Evolutionary conservation across 2,113 vertebrate species (phyloP), one percentile per base, ranked within the genome.

Genomic region (Atractosteus spatula): DNA sequence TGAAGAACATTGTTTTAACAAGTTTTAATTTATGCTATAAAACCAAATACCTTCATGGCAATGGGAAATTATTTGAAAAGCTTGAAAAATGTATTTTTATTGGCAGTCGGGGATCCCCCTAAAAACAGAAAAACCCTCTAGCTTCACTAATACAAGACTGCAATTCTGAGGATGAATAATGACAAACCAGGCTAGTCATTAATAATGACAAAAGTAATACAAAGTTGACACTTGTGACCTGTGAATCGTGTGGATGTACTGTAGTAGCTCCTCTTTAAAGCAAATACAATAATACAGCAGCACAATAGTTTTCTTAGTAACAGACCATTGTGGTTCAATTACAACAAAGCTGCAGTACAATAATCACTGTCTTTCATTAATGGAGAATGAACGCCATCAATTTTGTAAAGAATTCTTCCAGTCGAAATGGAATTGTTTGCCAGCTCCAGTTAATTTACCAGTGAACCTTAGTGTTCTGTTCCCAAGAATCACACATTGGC

Each of bases 261-360:
- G n/a, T 59, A 69, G 75, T 75, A 47, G 45, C 41, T 51, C 44
- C 11, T n/a, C 55, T 65, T 72, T 84, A 63, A 79, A 86, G 89
- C 29, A 87, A 62, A 73, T 79, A 77, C 84, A 84, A 85, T 85
- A 55, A 69, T 76, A 78, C 71, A 80, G 84, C 75, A 80, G 71
- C 78, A 78, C 59, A 16, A 71, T 71, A 45, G 74, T 76, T 78
- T 13, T 51, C 55, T 42, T 17, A 14, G 7, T 56, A 41, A 70
- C 55, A 59, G 55, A 42, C 41, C 45, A 12, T 41, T 43, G 41
- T 44, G 56, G 55, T 59, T 41, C 16, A 47, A 61, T 47, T 41
- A 59, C 43, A 45, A 14, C 14, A 41, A 67, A 13, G 42, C 41
- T 56, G 11, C 47, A 3, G 47, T 51, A 10, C 10, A 42, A 72